Percentiles rank a stretch among this genome's conserved stretches.
Evolutionary conservation across 2,797 vertebrate species (phyloP).

Genomic region (Karalla daura): DNA sequence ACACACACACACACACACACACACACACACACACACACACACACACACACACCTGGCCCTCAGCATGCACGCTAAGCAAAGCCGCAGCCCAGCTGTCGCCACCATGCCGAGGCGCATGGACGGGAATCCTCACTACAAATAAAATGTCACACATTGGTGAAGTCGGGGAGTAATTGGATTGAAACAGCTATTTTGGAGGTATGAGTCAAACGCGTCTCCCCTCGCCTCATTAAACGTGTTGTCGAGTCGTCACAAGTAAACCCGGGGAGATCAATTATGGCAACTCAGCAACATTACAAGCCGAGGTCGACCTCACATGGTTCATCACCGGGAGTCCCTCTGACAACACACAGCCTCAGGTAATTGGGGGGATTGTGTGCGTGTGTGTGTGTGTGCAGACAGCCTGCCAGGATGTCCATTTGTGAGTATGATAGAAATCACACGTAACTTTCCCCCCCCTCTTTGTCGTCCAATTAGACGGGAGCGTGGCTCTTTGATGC

Average conservation of each 20-base stretch:
- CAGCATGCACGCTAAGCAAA: no score
- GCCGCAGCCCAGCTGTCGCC: neutral
- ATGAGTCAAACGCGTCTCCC: slow-evolving; percentile 41
- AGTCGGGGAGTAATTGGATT: slow-evolving; percentile 35
- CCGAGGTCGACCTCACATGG: slow-evolving; percentile 46
- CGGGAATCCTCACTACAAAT: slow-evolving; percentile 16
- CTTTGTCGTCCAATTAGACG: slow-evolving; percentile 70
- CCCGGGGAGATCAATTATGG: slow-evolving; percentile 74
- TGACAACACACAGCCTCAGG: slow-evolving; percentile 55
- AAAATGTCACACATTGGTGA: slow-evolving; percentile 40
- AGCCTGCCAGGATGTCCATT: slow-evolving; percentile 42
- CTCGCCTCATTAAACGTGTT: slow-evolving; percentile 61
- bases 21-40: no score
- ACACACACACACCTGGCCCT: no score
- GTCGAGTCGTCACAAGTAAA: slow-evolving; percentile 51
- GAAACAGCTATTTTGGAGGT: slow-evolving; percentile 37
- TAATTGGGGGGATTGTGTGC: slow-evolving; percentile 73
- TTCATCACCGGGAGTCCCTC: slow-evolving; percentile 45
- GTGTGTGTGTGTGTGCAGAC: no score
- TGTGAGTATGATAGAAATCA: slow-evolving; percentile 25
- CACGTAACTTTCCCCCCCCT: slow-evolving; percentile 7
- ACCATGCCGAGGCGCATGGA: neutral
- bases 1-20: no score
- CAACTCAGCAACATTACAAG: slow-evolving; percentile 63
- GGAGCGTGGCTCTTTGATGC: slow-evolving; percentile 22